phyloP scores from a whole-genome alignment of 2,888 invertebrate species.

The Exocentrus adspersus region DNA sequence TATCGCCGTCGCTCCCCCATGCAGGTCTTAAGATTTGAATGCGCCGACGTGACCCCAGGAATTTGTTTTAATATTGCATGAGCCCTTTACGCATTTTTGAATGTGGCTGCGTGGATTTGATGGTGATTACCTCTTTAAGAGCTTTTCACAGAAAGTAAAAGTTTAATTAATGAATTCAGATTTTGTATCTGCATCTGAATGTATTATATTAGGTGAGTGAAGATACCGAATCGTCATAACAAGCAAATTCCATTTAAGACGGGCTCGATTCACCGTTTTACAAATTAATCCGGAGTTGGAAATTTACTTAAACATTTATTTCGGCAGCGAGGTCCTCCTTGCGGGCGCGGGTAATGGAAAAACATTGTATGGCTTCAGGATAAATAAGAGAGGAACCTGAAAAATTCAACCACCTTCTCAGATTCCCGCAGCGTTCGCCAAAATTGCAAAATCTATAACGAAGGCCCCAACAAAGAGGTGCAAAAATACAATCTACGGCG shows the following conservation, averaged over 20 bases:
- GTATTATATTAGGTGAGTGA: too few relatives aligned
- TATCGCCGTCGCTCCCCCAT: background rate
- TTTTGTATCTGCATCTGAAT: too few relatives aligned
- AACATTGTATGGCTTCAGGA: slow-evolving; percentile 19
- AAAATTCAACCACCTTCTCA: slow-evolving; percentile 19
- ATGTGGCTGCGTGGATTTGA: too few relatives aligned
- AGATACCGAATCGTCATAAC: background rate
- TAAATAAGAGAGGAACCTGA: slow-evolving; percentile 22
- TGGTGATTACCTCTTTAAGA: too few relatives aligned
- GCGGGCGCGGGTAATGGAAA: slow-evolving; percentile 13
- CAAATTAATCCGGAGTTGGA: background rate
- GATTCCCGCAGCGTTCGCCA: slow-evolving; percentile 9
- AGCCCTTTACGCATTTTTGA: background rate
- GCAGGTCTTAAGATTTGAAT: background rate
- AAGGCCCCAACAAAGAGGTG: slow-evolving; percentile 21
- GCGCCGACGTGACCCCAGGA: background rate
- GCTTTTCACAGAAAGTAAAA: too few relatives aligned
- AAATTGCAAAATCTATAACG: slow-evolving; percentile 25
- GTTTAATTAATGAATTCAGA: too few relatives aligned
- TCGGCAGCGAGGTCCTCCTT: background rate
- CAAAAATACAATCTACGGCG: slow-evolving; percentile 27
- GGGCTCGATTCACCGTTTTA: background rate
- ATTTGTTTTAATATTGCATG: slow-evolving; percentile 1
- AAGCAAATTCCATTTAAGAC: background rate
- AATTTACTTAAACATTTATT: slow-evolving; percentile 10